Evolutionary conservation across 2,113 vertebrate genomes (phyloP).

Genomic region (Noturus placidus): DNA sequence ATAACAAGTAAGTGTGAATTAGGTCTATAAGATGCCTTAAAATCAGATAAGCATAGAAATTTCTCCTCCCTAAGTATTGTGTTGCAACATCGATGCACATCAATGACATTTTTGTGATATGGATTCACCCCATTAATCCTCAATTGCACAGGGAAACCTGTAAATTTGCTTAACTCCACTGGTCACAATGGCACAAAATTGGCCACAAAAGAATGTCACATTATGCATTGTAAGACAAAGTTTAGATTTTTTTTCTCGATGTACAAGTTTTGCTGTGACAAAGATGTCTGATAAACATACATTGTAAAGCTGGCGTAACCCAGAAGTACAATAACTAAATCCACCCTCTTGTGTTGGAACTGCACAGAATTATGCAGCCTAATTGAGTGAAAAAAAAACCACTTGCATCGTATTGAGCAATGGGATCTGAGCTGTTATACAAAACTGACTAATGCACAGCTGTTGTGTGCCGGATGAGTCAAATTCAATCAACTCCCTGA

Average conservation of each 20-base stretch:
- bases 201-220: not conserved
- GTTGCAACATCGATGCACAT: not conserved
- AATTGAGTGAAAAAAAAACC: constrained; percentile 31
- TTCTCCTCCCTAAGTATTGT: not conserved
- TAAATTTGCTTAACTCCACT: not conserved
- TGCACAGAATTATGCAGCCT: constrained; percentile 14
- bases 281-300: not conserved
- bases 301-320: constrained; percentile 3
- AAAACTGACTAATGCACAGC: constrained; percentile 41
- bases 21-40: not conserved
- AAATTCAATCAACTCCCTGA: constrained; percentile 39
- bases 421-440: constrained; percentile 23
- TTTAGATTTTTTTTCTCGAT: not conserved
- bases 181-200: not conserved
- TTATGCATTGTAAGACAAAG: not conserved
- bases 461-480: constrained; percentile 42
- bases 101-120: not conserved
- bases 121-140: not conserved
- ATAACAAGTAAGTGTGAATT: not conserved
- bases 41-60: not conserved
- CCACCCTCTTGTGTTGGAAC: constrained; percentile 15
- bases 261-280: not conserved
- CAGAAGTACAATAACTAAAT: constrained; percentile 39
- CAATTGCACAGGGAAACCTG: not conserved
- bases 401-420: constrained; percentile 34